A percentile compares a stretch with the other conserved stretches of the same genome.
These are phyloP conservation scores for Agapornis canus DNA, from an alignment of 2,797 vertebrate genomes.

Conservation along the genomic window DNA sequence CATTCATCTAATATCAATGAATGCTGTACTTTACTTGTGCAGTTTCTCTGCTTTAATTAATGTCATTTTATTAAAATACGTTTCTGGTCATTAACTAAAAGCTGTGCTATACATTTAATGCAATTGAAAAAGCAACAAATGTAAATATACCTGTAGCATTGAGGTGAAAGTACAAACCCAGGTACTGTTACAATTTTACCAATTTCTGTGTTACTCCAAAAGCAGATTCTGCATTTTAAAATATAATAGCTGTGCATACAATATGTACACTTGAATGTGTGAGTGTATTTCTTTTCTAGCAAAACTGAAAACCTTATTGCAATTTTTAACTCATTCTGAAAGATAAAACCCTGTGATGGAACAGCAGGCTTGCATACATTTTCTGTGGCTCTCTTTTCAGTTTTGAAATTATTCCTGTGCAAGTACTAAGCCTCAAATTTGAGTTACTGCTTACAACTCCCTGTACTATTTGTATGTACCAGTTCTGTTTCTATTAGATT, in stretches of 20 bases:
- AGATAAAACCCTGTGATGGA: not conserved
- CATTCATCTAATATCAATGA: slow-evolving; percentile 6
- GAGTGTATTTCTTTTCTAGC: not conserved
- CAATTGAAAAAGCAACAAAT: not conserved
- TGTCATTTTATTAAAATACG: not conserved
- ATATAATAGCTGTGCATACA: not conserved
- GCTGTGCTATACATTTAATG: not conserved
- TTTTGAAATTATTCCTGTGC: not conserved
- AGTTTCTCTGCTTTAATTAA: slow-evolving; percentile 10
- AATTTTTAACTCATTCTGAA: not conserved
- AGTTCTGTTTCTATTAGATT: not conserved
- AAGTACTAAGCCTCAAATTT: not conserved
- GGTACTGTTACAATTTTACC: not conserved
- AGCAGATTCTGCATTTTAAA: not conserved
- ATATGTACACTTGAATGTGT: not conserved
- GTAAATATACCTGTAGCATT: not conserved
- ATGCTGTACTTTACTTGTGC: not conserved
- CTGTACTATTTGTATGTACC: not conserved
- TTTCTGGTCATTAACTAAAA: not conserved
- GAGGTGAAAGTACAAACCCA: not conserved
- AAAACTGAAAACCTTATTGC: not conserved
- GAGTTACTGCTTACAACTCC: not conserved
- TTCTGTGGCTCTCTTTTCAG: not conserved
- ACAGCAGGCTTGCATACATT: not conserved
- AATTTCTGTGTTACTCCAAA: not conserved